phyloP scores from a whole-genome alignment of 2,888 invertebrate genomes.

The Drosophila borborema region DNA sequence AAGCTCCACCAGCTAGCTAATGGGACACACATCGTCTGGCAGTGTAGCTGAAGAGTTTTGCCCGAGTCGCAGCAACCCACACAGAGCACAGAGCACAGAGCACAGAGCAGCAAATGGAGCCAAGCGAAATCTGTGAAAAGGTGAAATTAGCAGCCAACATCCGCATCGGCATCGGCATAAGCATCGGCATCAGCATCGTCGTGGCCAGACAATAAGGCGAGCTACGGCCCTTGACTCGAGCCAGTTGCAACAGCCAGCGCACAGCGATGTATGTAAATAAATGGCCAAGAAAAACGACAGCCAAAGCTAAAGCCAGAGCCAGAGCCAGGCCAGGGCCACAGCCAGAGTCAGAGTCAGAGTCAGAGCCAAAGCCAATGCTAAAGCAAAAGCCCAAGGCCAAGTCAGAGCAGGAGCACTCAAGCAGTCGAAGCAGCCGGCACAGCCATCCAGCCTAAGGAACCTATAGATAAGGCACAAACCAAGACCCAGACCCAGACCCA shows the following conservation, averaged over 20 bases:
- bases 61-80: conserved; percentile 47
- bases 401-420: conserved; percentile 35
- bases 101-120: conserved; percentile 37
- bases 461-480: conserved; percentile 44
- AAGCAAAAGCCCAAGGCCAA: conserved; percentile 39
- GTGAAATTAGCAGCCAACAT: conserved; percentile 73
- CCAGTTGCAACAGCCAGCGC: conserved; percentile 25
- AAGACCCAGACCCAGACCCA: not conserved
- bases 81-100: not conserved
- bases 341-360: conserved; percentile 20
- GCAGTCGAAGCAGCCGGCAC: conserved; percentile 26
- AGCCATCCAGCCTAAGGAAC: conserved; percentile 32
- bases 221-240: conserved; percentile 72
- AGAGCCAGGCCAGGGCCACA: not conserved
- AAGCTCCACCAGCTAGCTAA: not conserved
- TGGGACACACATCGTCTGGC: not conserved
- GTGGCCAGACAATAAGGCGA: conserved; percentile 77
- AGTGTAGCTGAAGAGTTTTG: conserved; percentile 25
- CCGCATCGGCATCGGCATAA: conserved; percentile 21
- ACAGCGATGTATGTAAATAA: conserved; percentile 72
- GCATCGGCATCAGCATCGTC: conserved; percentile 33
- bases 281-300: conserved; percentile 60
- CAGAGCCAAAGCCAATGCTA: conserved; percentile 63
- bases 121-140: conserved; percentile 71
- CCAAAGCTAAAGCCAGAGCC: conserved; percentile 20